Evolutionary conservation across 2,113 vertebrate species (phyloP).

Genomic region (Acrocephalus kingi): DNA sequence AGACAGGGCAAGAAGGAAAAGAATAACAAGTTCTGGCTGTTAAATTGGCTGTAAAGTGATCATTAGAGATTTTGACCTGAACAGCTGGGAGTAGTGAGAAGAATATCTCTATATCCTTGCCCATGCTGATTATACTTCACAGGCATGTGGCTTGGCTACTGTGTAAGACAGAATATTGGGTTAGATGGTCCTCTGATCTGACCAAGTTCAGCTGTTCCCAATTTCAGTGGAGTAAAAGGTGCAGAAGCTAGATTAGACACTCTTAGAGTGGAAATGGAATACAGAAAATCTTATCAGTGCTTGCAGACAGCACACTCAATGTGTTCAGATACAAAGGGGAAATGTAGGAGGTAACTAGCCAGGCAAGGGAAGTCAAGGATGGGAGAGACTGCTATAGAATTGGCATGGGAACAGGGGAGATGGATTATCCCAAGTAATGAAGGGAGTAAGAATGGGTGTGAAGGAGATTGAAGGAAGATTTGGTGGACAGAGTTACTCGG

Average conservation of each 20-base stretch:
- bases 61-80: constrained; percentile 7
- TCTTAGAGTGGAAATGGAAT: constrained; percentile 3
- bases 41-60: background rate
- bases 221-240: constrained; percentile 21
- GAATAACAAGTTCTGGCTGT: background rate
- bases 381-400: background rate
- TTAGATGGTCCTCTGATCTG: background rate
- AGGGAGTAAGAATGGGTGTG: background rate
- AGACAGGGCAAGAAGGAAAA: background rate
- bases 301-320: constrained; percentile 17
- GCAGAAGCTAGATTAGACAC: constrained; percentile 48
- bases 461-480: background rate
- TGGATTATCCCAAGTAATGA: background rate
- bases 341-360: constrained; percentile 4
- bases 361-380: background rate
- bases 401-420: background rate
- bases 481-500: background rate
- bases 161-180: background rate
- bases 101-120: background rate
- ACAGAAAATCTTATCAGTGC: constrained; percentile 21
- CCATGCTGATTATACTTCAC: background rate
- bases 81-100: background rate
- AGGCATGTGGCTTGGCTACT: background rate
- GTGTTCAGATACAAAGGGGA: background rate
- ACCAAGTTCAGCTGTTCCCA: background rate